Conservation (phyloP, 1,140 invertebrate species). For the Acromyrmex charruanus region DNA sequence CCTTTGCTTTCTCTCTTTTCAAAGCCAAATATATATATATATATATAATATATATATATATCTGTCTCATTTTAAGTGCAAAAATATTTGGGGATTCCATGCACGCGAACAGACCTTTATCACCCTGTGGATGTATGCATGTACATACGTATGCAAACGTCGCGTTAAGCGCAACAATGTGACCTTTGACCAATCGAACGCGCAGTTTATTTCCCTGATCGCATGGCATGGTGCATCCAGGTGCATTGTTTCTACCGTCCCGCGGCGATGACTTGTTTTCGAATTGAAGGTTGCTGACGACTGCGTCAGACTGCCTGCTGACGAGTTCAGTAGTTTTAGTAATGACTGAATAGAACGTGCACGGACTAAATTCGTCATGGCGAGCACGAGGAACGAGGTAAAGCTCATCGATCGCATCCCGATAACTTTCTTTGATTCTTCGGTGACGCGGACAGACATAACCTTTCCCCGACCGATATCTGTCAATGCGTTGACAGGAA, state of each 20-base stretch:
- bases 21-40: no score
- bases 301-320: background rate
- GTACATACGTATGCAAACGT: no score
- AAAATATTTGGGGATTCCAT: no score
- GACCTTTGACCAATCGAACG: slow-evolving; percentile 46
- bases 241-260: background rate
- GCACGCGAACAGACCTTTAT: no score
- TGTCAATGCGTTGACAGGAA: background rate
- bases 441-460: background rate
- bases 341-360: slow-evolving; percentile 41
- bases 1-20: no score
- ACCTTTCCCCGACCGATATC: slow-evolving; percentile 8
- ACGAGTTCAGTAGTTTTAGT: slow-evolving; percentile 2
- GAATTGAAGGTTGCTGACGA: background rate
- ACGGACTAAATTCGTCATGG: slow-evolving; percentile 41
- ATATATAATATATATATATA: no score
- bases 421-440: background rate
- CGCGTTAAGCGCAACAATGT: slow-evolving; percentile 29
- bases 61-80: no score
- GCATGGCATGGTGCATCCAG: background rate
- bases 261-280: slow-evolving; percentile 39
- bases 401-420: slow-evolving; percentile 6
- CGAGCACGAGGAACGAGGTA: slow-evolving; percentile 57
- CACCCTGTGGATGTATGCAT: no score
- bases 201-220: slow-evolving; percentile 8